Conservation (phyloP, 1,140 invertebrate species). For the Magallana angulata region DNA sequence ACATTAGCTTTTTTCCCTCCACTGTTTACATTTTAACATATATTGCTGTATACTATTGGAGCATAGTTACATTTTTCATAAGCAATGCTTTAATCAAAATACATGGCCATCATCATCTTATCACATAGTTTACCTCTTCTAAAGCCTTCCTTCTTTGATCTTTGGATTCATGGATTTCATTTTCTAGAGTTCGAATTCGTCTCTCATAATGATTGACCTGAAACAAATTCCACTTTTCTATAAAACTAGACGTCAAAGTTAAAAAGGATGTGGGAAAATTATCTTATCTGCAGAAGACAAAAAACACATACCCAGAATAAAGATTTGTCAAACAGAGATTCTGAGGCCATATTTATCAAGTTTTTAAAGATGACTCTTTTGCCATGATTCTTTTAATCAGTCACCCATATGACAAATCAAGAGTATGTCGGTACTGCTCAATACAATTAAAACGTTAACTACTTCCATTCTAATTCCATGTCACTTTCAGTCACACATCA, state of each 20-base stretch:
- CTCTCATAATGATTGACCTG: slow-evolving; percentile 72
- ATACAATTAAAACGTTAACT: not conserved
- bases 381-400: not conserved
- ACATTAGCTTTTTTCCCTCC: no score
- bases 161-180: slow-evolving; percentile 72
- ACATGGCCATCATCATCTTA: not conserved
- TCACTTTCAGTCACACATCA: not conserved
- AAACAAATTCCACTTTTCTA: not conserved
- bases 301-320: slow-evolving; percentile 19
- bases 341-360: not conserved
- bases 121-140: not conserved
- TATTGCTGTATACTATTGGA: not conserved
- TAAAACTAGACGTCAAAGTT: not conserved
- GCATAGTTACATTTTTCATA: not conserved
- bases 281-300: not conserved
- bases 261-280: not conserved
- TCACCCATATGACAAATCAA: not conserved
- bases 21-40: not conserved
- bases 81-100: no score
- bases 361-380: not conserved
- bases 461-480: not conserved
- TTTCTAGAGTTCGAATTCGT: slow-evolving; percentile 72
- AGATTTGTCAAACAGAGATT: slow-evolving; percentile 28
- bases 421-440: not conserved
- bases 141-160: slow-evolving; percentile 72